These are phyloP conservation scores for Pseudomyrmex gracilis DNA, from an alignment of 1,140 invertebrate genomes.

Conservation along the genomic window DNA sequence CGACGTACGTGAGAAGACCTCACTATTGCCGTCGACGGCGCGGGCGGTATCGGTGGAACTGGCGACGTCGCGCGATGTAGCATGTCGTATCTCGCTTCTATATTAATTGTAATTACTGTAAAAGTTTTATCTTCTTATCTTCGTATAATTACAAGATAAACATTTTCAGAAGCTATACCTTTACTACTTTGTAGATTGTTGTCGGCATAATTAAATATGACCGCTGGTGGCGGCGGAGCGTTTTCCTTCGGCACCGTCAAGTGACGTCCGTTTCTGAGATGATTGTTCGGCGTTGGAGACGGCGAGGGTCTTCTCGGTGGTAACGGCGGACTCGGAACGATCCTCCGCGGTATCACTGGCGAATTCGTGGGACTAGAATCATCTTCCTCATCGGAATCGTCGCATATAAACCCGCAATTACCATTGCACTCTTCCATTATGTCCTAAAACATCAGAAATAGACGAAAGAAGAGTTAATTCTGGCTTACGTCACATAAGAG, in stretches of 20 bases:
- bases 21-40: constrained; percentile 75
- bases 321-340: constrained; percentile 87
- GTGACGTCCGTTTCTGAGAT: constrained; percentile 81
- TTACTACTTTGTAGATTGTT: constrained; percentile 81
- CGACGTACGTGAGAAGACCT: constrained; percentile 73
- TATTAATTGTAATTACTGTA: constrained; percentile 69
- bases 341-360: constrained; percentile 80
- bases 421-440: constrained; percentile 84
- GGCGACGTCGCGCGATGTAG: constrained; percentile 81
- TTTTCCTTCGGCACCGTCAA: constrained; percentile 86
- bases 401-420: constrained; percentile 81
- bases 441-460: constrained; percentile 78
- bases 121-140: constrained; percentile 2
- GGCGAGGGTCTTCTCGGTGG: constrained; percentile 89
- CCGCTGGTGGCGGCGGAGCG: constrained; percentile 83
- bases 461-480: neutral
- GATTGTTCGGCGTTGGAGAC: constrained; percentile 79
- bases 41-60: constrained; percentile 73
- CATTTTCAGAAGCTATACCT: constrained; percentile 68
- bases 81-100: constrained; percentile 84
- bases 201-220: constrained; percentile 78
- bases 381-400: constrained; percentile 82
- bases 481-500: neutral
- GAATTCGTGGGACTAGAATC: constrained; percentile 87
- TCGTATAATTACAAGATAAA: neutral